Evolutionary conservation across 35 echinoderm and acorn worm genomes (phyloP).

Genomic region (Eucidaris tribuloides): DNA sequence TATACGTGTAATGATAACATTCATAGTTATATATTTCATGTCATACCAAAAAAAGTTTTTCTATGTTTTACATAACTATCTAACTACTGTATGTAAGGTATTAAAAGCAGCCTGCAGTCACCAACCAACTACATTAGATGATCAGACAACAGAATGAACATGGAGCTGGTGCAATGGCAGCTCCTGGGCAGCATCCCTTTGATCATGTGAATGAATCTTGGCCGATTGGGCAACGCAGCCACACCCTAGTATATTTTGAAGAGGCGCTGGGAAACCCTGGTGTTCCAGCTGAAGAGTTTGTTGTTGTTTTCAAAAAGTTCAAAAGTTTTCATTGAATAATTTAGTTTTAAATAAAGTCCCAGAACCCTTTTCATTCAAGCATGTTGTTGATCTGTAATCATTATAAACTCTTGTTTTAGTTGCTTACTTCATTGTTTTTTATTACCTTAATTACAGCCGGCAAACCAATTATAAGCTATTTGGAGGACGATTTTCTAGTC

Average conservation of each 20-base stretch:
- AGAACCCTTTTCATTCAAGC: too few species aligned
- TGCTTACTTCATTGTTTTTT: too few species aligned
- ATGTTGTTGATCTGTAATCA: too few species aligned
- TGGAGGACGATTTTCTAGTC: too few species aligned
- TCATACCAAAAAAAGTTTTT: background rate
- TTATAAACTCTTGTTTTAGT: too few species aligned
- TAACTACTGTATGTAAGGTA: constrained; percentile 30
- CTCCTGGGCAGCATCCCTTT: constrained; percentile 22
- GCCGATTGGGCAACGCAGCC: constrained; percentile 77
- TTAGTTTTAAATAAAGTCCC: background rate
- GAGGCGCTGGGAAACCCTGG: constrained; percentile 48
- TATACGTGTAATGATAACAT: background rate
- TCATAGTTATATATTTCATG: background rate
- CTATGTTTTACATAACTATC: background rate
- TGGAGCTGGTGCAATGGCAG: constrained; percentile 12
- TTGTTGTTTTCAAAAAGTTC: background rate
- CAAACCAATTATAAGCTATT: too few species aligned
- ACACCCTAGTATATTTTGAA: constrained; percentile 60
- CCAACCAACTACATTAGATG: constrained; percentile 94
- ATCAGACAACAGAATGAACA: background rate
- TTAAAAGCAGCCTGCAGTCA: constrained; percentile 78
- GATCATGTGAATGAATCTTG: constrained; percentile 90
- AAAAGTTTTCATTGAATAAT: background rate
- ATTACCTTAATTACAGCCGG: too few species aligned
- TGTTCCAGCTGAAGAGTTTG: constrained; percentile 81